Base-by-base conservation (phyloP, 1,140 invertebrate species). In the Oryctes rhinoceros region DNA sequence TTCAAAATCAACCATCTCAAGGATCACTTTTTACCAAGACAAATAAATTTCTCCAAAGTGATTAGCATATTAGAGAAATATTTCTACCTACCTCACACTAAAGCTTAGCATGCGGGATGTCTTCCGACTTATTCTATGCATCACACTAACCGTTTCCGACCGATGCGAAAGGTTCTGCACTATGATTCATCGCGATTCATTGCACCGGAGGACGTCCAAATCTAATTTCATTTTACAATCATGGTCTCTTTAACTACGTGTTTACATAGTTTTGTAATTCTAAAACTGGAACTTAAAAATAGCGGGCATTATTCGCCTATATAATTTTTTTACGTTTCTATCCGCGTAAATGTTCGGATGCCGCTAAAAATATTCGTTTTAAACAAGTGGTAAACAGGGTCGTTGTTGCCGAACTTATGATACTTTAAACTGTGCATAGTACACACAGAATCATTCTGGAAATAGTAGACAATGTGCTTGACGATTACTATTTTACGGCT, bases 141-240 rank as follows among this genome's bases (percentile, higher is more conserved):
- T 6, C 49, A 18, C 18, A 3, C 13, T 6, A 44, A 44, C 9
- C 5, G 53, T 59, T 18, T 59, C 4, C 7, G 18, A 18, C 53
- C 5, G 15, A 18, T 59, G 9, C 39, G 9, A 7, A 3, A 15
- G 15, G 53, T 13, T 53, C 49, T 53, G 11, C 13, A 53, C n/a
- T 59, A 59, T 59, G 53, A 59, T n/a, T 59, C 53, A 59, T 18
- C 13, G 53, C 18, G 53, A n/a, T 59, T 59, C 18, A 4, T 59
- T 20, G 18, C 0, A 59, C 15, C 53, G 18, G 4, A 59, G 53
- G n/a, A 18, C n/a, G n/a, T 59, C 53, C 6, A n/a, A 59, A 59
- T 59, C 53, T 59, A 59, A 59, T 59, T 59, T 59, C 53, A 59
- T 59, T 59, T 59, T 59, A 59, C 53, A 59, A 59, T 59, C 53